Evolutionary conservation across 23 tunicate species (phyloP).

Genomic region (Styela clava): DNA sequence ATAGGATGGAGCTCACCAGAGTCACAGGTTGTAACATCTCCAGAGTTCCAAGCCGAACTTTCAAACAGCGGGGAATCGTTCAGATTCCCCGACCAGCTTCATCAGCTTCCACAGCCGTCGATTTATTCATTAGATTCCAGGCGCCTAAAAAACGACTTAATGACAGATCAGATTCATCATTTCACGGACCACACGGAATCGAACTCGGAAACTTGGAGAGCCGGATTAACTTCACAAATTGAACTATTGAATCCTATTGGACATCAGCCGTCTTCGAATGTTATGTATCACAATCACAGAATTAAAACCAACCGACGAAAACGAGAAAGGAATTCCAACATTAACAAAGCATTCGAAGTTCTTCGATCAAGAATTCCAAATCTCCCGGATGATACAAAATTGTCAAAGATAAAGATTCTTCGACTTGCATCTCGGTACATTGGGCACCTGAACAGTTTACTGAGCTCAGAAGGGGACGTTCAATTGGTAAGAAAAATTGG

Average conservation of each 20-base stretch:
- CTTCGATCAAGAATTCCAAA: slow-evolving; percentile 60
- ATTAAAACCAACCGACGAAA: slow-evolving; percentile 50
- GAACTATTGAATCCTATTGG: not conserved
- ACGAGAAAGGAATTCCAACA: slow-evolving; percentile 57
- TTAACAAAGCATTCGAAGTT: slow-evolving; percentile 59
- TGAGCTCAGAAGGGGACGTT: slow-evolving; percentile 25
- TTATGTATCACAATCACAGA: slow-evolving; percentile 34
- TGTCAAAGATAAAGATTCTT: slow-evolving; percentile 65
- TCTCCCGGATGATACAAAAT: slow-evolving; percentile 64
- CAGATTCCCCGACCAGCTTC: not conserved
- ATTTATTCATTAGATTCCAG: not conserved
- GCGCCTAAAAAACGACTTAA: not conserved
- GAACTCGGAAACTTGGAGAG: not conserved
- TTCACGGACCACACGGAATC: not conserved
- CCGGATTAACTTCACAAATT: not conserved
- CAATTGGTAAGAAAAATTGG: too few species aligned
- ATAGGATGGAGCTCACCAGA: not conserved
- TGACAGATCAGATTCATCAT: not conserved
- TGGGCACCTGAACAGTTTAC: slow-evolving; percentile 24
- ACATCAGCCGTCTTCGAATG: not conserved
- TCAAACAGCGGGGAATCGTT: not conserved
- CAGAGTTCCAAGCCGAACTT: not conserved
- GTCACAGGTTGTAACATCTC: not conserved
- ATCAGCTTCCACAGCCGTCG: not conserved
- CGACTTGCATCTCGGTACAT: slow-evolving; percentile 65